Base-by-base conservation (phyloP, 1,140 invertebrate species). In the Ridgeia piscesae region DNA sequence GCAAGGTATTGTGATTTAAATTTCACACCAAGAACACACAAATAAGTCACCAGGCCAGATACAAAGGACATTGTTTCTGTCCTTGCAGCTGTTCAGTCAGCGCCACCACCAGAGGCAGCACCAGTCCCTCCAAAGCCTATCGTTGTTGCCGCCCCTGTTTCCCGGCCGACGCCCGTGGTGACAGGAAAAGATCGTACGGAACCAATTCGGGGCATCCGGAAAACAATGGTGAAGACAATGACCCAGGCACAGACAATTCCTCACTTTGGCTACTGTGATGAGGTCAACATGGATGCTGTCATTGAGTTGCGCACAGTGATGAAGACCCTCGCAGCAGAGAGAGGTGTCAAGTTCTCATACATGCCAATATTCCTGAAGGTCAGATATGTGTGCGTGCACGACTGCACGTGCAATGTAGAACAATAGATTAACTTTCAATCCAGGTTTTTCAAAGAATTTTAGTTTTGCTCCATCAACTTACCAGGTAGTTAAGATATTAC, bases 201-300 rank as follows among this genome's bases (percentile, higher is more conserved):
- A 90, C 95, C 95, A n/a, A 95, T 97, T 33, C 98, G 97, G 95
- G 98, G 98, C 21, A 97, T 97, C 92, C 97, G 97, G 6, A 99
- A 98, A 96, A 97, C 98, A 0, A 99, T 99, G 99, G 97, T 98
- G 90, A 99, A 99, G 96, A 98, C 98, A 0, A 99, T 99, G 99
- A 98, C 98, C 0, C 97, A 97, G 95, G 97, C 99, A 1, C 96
- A 98, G 96, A 96, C 94, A 92, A 96, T 97, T 92, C 96, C 97
- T 8, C 96, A 96, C 92, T 97, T 97, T 94, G 96, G 96, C 35
- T 96, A 96, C 93, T 95, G 95, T 94, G 96, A 97, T 94, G 96
- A 97, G 35, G 93, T 92, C 92, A 97, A 98, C 95, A 97, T 99
- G 92, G 97, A 98, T 8, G 97, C 97, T 95, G 95, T 99, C 92